phyloP scores from a whole-genome alignment of 1,140 invertebrate genomes.

The Calliopsis andreniformis region DNA sequence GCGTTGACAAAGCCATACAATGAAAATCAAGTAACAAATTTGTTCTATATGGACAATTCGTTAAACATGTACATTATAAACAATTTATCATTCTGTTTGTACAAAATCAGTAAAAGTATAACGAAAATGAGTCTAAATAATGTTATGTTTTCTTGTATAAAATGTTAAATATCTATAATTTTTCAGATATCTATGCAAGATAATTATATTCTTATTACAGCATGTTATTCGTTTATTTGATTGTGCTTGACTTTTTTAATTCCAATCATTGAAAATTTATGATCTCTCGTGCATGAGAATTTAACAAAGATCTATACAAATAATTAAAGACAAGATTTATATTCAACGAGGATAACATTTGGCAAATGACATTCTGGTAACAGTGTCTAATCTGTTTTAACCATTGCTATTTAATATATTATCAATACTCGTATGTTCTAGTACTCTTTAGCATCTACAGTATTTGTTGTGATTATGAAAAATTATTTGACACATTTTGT shows the following conservation, averaged over 20 bases:
- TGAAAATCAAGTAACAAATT: too few species aligned
- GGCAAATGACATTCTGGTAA: slow-evolving; percentile 2
- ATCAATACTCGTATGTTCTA: not conserved
- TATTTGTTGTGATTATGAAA: not conserved
- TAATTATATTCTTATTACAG: not conserved
- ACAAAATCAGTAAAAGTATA: not conserved
- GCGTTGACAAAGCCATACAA: too few species aligned
- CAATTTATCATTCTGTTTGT: not conserved
- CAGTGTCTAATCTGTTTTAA: not conserved
- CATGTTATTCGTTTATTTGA: not conserved
- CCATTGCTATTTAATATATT: not conserved
- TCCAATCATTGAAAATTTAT: too few species aligned
- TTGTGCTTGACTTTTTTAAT: not conserved
- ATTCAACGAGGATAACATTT: not conserved
- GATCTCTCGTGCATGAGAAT: not conserved
- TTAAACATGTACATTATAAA: not conserved
- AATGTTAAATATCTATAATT: not conserved
- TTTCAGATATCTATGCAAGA: not conserved
- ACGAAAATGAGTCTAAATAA: too few species aligned
- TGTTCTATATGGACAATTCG: too few species aligned
- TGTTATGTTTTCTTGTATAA: not conserved
- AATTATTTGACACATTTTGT: not conserved
- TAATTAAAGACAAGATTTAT: not conserved
- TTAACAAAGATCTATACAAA: not conserved
- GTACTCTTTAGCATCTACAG: not conserved